phyloP scores from a whole-genome alignment of 2,113 vertebrate genomes.

The western clawed frog (Xenopus tropicalis) region UCB_Xtro_10.0 CM004451.2:35553001-35553500 shows the following conservation, averaged over 20 bases:
- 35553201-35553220: constrained; percentile 92
- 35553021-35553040: constrained; percentile 89
- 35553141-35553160: constrained; percentile 74
- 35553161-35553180: constrained; percentile 77
- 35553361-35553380: constrained; percentile 83
- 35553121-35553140: constrained; percentile 72
- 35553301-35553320: constrained; percentile 73
- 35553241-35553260: constrained; percentile 82
- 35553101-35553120: constrained; percentile 87
- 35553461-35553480: neutral
- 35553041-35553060: constrained; percentile 88
- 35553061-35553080: constrained; percentile 92
- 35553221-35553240: constrained; percentile 87
- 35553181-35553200: constrained; percentile 80
- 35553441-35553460: neutral
- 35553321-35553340: constrained; percentile 70
- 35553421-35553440: too few relatives aligned
- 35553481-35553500: neutral
- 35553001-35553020: constrained; percentile 83
- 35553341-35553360: constrained; percentile 72
- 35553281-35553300: constrained; percentile 78
- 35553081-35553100: constrained; percentile 87
- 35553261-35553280: constrained; percentile 71
- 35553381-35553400: constrained; percentile 55
- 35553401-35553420: constrained; percentile 61